phyloP scores from a whole-genome alignment of 2,888 invertebrate genomes.

The Bugulina stolonifera region DNA sequence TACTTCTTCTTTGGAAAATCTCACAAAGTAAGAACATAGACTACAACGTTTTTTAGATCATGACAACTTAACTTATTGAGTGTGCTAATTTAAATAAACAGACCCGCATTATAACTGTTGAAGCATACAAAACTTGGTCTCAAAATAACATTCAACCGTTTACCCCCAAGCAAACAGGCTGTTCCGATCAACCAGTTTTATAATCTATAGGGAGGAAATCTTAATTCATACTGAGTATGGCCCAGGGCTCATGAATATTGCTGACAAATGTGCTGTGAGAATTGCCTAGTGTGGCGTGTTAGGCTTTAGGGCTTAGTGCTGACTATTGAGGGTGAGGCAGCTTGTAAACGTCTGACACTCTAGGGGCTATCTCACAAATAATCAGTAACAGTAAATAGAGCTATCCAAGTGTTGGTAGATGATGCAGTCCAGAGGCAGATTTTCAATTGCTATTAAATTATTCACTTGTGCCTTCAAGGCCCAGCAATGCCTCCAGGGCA shows the following conservation, averaged over 20 bases:
- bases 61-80: too few relatives aligned
- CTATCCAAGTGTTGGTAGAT: too few relatives aligned
- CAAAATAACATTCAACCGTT: neutral
- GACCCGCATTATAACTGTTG: neutral
- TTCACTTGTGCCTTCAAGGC: neutral
- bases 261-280: constrained; percentile 17
- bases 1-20: constrained; percentile 88
- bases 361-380: neutral
- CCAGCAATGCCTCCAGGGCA: neutral
- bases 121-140: neutral
- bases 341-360: neutral
- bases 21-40: constrained; percentile 74
- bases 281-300: constrained; percentile 14
- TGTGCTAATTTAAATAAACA: neutral
- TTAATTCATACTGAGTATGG: neutral
- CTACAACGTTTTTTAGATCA: too few relatives aligned
- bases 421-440: too few relatives aligned
- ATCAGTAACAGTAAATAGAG: too few relatives aligned
- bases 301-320: neutral
- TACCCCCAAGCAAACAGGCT: neutral
- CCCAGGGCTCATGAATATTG: neutral
- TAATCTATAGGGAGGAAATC: neutral
- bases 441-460: constrained; percentile 16
- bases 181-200: neutral
- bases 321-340: neutral